A percentile compares a stretch with the other conserved stretches of the same genome.
Conservation (phyloP, 2,113 vertebrate genomes). For the Gracilinanus agilis region DNA sequence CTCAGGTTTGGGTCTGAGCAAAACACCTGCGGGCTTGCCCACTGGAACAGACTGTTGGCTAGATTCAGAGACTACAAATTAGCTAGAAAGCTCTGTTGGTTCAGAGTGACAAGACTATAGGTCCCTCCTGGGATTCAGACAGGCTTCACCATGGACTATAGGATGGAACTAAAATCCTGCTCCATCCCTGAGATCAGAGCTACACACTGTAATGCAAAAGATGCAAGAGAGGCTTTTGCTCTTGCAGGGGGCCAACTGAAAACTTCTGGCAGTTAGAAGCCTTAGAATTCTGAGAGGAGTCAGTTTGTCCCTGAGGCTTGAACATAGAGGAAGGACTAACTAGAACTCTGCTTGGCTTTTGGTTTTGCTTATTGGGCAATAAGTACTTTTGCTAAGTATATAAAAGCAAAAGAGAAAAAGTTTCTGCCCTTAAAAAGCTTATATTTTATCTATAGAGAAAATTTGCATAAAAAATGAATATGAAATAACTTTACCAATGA, state of each 20-base stretch:
- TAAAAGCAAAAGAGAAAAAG: neutral
- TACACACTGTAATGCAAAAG: too few relatives aligned
- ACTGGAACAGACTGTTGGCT: neutral
- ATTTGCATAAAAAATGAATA: neutral
- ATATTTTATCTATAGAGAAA: neutral
- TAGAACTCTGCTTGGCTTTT: too few relatives aligned
- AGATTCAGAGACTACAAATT: neutral
- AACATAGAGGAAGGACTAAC: too few relatives aligned
- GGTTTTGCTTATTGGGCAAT: neutral
- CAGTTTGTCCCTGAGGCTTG: too few relatives aligned
- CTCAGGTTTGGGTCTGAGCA: neutral
- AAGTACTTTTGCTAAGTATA: neutral
- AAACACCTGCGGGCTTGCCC: neutral
- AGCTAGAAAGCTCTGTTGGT: neutral
- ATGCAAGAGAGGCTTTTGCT: too few relatives aligned
- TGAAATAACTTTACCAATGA: neutral
- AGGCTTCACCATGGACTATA: neutral
- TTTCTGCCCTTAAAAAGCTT: neutral
- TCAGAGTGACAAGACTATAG: neutral
- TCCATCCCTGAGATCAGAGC: too few relatives aligned
- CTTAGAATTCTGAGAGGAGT: too few relatives aligned
- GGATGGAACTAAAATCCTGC: too few relatives aligned
- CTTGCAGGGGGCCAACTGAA: too few relatives aligned
- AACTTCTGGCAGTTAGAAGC: too few relatives aligned
- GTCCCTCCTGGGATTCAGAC: neutral